Evolutionary conservation across 2,888 invertebrate species (phyloP).

Genomic region (Drosophila borealis): DNA sequence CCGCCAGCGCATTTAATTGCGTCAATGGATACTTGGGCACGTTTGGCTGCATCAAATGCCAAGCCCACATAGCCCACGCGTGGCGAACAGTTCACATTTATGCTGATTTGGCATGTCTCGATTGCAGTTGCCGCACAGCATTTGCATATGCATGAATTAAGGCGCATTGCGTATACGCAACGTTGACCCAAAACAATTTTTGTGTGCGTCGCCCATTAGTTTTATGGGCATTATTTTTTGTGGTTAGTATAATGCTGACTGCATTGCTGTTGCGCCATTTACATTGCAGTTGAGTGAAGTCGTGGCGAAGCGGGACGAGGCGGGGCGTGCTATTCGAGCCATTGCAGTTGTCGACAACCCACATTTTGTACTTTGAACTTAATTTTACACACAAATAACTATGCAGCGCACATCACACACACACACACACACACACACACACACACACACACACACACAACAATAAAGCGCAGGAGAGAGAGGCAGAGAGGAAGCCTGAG

Average conservation of each 20-base stretch:
- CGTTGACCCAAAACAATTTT: constrained; percentile 53
- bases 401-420: constrained; percentile 25
- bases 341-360: constrained; percentile 58
- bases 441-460: constrained; percentile 21
- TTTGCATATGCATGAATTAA: constrained; percentile 45
- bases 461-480: neutral
- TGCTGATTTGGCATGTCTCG: constrained; percentile 56
- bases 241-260: constrained; percentile 18
- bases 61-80: constrained; percentile 3
- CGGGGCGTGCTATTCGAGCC: constrained; percentile 7
- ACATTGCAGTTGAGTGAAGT: constrained; percentile 25
- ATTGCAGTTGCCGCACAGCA: constrained; percentile 18
- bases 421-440: constrained; percentile 22
- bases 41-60: constrained; percentile 38
- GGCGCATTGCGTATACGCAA: constrained; percentile 67
- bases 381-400: constrained; percentile 66
- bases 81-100: constrained; percentile 34
- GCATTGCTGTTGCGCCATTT: constrained; percentile 37
- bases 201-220: constrained; percentile 51
- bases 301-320: neutral
- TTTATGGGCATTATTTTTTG: constrained; percentile 39
- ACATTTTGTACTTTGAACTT: constrained; percentile 76
- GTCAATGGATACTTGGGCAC: constrained; percentile 73
- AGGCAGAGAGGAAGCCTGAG: neutral
- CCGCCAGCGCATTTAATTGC: constrained; percentile 61